Evolutionary conservation across 2,888 invertebrate genomes (phyloP).

Genomic region (Athalia rosae): DNA sequence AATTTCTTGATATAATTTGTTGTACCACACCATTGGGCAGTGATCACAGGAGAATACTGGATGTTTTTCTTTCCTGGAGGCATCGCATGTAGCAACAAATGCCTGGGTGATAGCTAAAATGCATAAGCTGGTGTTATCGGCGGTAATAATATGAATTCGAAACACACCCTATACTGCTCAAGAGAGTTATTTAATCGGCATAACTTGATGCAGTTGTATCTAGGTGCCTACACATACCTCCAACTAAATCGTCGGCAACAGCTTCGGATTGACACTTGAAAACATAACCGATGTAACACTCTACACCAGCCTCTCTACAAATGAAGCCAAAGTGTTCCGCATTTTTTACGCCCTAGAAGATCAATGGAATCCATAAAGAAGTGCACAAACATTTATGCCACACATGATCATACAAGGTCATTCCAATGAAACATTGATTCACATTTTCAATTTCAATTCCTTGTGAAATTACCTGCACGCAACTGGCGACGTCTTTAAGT

Average conservation of each 20-base stretch:
- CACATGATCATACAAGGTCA: not conserved
- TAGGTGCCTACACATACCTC: slow-evolving; percentile 73
- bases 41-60: slow-evolving; percentile 91
- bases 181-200: not conserved
- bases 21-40: slow-evolving; percentile 97
- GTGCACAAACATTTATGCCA: not conserved
- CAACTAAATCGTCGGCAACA: slow-evolving; percentile 87
- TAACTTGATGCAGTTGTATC: not conserved
- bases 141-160: slow-evolving; percentile 1
- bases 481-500: slow-evolving; percentile 91
- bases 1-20: slow-evolving; percentile 88
- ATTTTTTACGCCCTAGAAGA: slow-evolving; percentile 82
- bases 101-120: slow-evolving; percentile 87
- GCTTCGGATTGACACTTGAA: slow-evolving; percentile 92
- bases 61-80: slow-evolving; percentile 77
- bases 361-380: not conserved
- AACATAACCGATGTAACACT: slow-evolving; percentile 88
- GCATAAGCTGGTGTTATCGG: slow-evolving; percentile 44
- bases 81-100: slow-evolving; percentile 77
- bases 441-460: not conserved
- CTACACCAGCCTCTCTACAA: slow-evolving; percentile 83
- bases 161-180: not conserved
- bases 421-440: slow-evolving; percentile 28
- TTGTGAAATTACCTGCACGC: slow-evolving; percentile 80
- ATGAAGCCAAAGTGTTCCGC: slow-evolving; percentile 96